phyloP scores from a whole-genome alignment of 2,113 vertebrate species.

The Thunnus maccoyii region DNA sequence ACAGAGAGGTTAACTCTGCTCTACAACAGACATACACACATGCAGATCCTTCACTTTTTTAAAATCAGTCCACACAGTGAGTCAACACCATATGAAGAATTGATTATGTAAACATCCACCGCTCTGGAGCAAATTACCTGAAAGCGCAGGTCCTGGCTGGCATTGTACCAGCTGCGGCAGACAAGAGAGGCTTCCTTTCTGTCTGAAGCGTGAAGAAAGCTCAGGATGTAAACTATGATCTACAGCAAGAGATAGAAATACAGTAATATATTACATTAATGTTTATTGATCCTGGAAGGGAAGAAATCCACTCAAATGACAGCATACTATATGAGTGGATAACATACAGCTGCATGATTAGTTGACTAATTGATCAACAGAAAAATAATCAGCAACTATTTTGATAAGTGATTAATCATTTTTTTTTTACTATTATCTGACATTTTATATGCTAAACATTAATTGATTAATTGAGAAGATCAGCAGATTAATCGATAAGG shows the following conservation, averaged over 20 bases:
- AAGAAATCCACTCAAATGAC: fast-evolving
- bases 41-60: background rate
- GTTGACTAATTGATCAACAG: no score
- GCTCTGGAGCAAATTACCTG: conserved; percentile 78
- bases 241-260: conserved; percentile 52
- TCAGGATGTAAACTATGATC: conserved; percentile 89
- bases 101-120: background rate
- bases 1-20: background rate
- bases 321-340: background rate
- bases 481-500: no score
- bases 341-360: no score
- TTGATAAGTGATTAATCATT: no score
- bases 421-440: no score
- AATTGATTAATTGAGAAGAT: no score
- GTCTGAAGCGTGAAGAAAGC: conserved; percentile 87
- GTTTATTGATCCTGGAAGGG: background rate
- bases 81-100: background rate
- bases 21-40: no score
- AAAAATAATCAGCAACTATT: no score
- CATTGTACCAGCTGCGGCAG: conserved; percentile 87
- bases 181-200: conserved; percentile 90
- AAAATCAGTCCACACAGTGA: background rate
- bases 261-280: background rate
- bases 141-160: conserved; percentile 85
- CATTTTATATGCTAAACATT: no score